Base-by-base conservation (phyloP, 2,113 vertebrate genomes). In the Anhinga anhinga region DNA sequence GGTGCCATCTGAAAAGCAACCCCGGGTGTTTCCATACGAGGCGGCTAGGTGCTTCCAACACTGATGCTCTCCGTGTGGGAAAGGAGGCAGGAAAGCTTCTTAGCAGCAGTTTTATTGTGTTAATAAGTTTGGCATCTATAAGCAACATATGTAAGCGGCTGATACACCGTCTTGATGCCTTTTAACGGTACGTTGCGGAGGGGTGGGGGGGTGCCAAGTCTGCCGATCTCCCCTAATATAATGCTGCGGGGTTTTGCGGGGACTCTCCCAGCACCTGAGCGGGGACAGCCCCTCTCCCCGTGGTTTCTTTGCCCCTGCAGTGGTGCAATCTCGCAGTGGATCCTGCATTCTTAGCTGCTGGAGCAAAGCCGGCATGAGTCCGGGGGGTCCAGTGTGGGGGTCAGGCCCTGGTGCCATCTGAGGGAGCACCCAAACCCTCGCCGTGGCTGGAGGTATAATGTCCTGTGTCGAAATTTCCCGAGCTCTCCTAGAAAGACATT, bases 361-460 rank as follows among this genome's bases (percentile, higher is more conserved):
- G 53, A 27, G 52, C 23, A 36, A 55, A 53, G 29, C 59, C 8
- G 13, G 42, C 1, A 1, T 1, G 6, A 86, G 20, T 42, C 12
- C 2, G 0, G 14, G 7, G 9, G 7, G 7, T 14, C 13, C 1
- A 6, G 8, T 2, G 3, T 2, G 34, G 49, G 52, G n/a, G 45
- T 62, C 79, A 62, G 1, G 1, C 63, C 50, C 44, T 0, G 0
- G 29, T 66, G 66, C 26, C 23, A 23, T 10, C 47, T 3, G 0
- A 32, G 11, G 69, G 23, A 77, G 63, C 10, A 29, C 73, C 79
- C 36, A 13, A 38, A 53, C 11, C 58, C 49, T 30, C 26, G 18
- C 55, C 0, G 2, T 50, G 55, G 62, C 47, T 47, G 76, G 62
- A 25, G 8, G 47, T 1, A 2, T 34, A 13, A 63, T 67, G 72